Percentiles rank a stretch among this genome's conserved stretches.
These are phyloP conservation scores for Hybognathus amarus DNA, from an alignment of 2,797 vertebrate species.

Conservation along the genomic window DNA sequence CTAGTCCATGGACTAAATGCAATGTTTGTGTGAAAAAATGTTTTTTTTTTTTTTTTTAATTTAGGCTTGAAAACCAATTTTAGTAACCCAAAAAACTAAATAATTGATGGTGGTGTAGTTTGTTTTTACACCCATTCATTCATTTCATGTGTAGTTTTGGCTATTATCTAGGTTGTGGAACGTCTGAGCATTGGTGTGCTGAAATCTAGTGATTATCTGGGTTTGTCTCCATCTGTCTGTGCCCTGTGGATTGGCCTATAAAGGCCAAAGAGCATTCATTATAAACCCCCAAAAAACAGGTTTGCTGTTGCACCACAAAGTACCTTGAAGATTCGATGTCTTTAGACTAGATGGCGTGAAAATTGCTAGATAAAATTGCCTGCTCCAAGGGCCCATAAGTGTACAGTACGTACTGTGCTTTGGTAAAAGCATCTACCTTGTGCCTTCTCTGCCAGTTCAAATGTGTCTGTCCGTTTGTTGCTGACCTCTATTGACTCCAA, in stretches of 20 bases:
- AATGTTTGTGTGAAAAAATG: too few species aligned
- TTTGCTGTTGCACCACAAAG: background rate
- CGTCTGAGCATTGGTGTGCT: background rate
- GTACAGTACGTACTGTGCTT: background rate
- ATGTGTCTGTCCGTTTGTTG: background rate
- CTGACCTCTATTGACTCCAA: constrained; percentile 14
- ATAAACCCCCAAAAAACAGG: background rate
- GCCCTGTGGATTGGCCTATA: background rate
- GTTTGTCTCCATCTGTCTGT: background rate
- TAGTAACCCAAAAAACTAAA: background rate
- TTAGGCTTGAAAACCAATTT: background rate
- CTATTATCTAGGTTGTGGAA: background rate
- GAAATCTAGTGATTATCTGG: background rate
- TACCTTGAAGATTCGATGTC: background rate
- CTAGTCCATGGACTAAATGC: background rate
- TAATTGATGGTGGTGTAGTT: background rate
- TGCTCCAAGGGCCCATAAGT: background rate
- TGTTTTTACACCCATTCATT: background rate
- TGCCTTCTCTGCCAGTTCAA: constrained; percentile 22
- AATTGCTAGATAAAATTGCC: constrained; percentile 18
- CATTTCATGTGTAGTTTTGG: background rate
- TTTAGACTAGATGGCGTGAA: background rate
- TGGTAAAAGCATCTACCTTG: constrained; percentile 20
- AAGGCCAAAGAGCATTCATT: background rate
- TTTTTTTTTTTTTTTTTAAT: too few species aligned